Evolutionary conservation across 2,888 invertebrate species (phyloP).

Genomic region (Caenorhabditis drosophilae): DNA sequence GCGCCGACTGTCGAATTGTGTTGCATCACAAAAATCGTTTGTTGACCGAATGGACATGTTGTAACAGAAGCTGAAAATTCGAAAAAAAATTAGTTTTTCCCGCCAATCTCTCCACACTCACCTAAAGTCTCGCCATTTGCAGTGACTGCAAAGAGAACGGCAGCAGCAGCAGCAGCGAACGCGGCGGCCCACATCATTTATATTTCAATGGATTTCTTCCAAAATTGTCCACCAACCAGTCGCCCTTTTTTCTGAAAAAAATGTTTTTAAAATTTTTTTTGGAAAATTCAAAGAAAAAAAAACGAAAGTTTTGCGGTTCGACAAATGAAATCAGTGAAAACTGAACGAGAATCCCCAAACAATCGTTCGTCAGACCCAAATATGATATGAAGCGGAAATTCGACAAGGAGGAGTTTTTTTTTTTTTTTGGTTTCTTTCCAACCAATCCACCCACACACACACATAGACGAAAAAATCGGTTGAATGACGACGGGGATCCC

Average conservation of each 20-base stretch:
- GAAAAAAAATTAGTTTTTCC: slow-evolving; percentile 14
- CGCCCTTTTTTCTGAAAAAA: background rate
- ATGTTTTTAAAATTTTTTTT: background rate
- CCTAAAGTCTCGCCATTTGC: slow-evolving; percentile 25
- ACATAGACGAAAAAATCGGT: too few relatives aligned
- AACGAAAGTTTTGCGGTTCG: background rate
- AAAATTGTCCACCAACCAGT: background rate
- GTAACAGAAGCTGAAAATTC: slow-evolving; percentile 57
- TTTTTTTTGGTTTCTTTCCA: slow-evolving; percentile 4
- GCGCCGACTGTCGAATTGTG: slow-evolving; percentile 63
- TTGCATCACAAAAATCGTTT: slow-evolving; percentile 65
- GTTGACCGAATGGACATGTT: slow-evolving; percentile 48
- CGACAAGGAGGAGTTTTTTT: background rate
- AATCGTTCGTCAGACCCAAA: background rate
- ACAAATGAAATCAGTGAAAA: slow-evolving; percentile 1
- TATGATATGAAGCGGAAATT: background rate
- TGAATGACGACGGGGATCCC: too few relatives aligned
- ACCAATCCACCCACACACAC: too few relatives aligned
- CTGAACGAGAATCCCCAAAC: background rate
- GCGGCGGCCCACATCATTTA: background rate
- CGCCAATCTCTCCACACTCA: slow-evolving; percentile 9
- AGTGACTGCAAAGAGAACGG: slow-evolving; percentile 13
- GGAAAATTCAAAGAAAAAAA: background rate
- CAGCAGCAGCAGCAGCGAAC: slow-evolving; percentile 4
- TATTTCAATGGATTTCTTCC: background rate